Percentiles rank a stretch among this genome's conserved stretches.
Conservation (phyloP, 2,888 invertebrate genomes). For the Epinotia brunnichana region DNA sequence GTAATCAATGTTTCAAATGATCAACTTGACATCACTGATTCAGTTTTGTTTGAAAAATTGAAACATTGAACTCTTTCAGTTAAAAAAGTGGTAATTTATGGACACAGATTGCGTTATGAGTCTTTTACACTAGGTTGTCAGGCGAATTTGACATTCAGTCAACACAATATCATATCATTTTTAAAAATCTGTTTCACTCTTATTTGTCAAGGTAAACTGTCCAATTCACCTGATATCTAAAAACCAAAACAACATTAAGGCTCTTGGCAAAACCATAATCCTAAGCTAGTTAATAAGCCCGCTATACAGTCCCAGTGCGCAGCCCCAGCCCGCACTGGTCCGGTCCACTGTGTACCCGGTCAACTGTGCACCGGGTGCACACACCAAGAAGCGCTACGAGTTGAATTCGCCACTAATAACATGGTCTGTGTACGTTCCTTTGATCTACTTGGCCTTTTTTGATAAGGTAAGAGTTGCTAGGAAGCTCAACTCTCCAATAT, state of each 20-base stretch:
- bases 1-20: neutral
- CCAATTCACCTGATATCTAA: neutral
- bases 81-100: too few species aligned
- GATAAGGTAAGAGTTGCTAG: neutral
- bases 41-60: neutral
- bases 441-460: neutral
- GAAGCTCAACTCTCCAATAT: neutral
- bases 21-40: neutral
- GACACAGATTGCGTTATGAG: neutral
- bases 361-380: slow-evolving; percentile 59
- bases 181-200: too few species aligned
- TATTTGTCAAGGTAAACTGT: neutral
- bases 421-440: slow-evolving; percentile 24
- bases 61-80: neutral
- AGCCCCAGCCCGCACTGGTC: slow-evolving; percentile 74
- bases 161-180: too few species aligned
- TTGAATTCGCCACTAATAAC: slow-evolving; percentile 46
- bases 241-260: slow-evolving; percentile 30
- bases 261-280: slow-evolving; percentile 48
- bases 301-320: slow-evolving; percentile 78
- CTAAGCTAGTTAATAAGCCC: slow-evolving; percentile 69
- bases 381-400: slow-evolving; percentile 74
- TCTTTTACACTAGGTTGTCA: too few species aligned
- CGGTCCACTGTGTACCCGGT: slow-evolving; percentile 57
- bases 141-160: too few species aligned